Evolutionary conservation across 2,113 vertebrate genomes (phyloP), one percentile per base, ranked within the genome.

Genomic region (Eurypyga helias): DNA sequence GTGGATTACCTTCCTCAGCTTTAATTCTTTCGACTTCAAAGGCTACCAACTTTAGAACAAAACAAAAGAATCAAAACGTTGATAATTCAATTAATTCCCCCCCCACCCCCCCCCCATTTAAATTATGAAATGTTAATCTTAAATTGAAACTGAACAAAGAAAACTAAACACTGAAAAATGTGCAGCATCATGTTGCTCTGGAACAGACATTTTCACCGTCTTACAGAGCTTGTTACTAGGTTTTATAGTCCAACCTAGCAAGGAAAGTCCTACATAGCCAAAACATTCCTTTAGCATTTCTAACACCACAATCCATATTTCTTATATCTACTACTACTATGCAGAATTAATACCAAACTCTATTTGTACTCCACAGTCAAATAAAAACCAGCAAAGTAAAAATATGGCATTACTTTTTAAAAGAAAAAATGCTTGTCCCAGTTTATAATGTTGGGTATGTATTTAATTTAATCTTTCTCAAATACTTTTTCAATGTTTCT

Each of bases 11-110:
- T 83, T 99, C 99, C 91, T 99, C 99, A 93, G 99, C 98, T 97
- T 99, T 99, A 97, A 99, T 99, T 98, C 98, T 98, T 91, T 99
- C 99, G 1, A 98, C 98, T 97, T 99, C 99, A 97, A 98, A 99
- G 91, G 99, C 99, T 97, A 99, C 99, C 98, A 99, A 98, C 99
- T 99, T 94, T 2, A 75, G 89, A 33, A 69, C n/a, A 54, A 93
- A 72, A 91, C 2, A 64, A 83, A 88, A 25, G 24, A 46, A 43
- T 64, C 76, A 83, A 96, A 48, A 87, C 12, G 16, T 83, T 82
- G 19, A 38, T 12, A 46, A 70, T 46, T 91, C n/a, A 95, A 89
- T 76, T 16, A 48, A 16, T 49, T 46, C 31, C 41, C 41, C 41
- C 1, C 57, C 81, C 41, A 31, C 41, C 41, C 41, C 1, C 57